Evolutionary conservation across 2,888 invertebrate genomes (phyloP).

Genomic region (Lepeophtheirus nordmannii): DNA sequence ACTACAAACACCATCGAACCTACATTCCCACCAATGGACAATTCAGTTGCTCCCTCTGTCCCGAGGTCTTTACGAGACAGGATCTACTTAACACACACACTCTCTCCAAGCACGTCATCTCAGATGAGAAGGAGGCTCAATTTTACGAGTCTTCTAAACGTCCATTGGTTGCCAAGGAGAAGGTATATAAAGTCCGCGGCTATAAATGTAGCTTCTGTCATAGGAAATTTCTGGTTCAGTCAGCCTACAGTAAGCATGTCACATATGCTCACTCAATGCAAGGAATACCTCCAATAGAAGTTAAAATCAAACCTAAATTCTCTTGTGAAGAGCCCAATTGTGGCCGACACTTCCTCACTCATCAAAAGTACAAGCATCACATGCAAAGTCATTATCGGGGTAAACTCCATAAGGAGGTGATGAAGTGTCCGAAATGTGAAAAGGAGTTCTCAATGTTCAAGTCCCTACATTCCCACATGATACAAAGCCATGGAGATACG

Average conservation of each 20-base stretch:
- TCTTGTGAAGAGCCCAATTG: constrained; percentile 4
- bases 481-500: constrained; percentile 14
- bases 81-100: constrained; percentile 11
- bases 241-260: constrained; percentile 9
- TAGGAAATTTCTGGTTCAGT: constrained; percentile 7
- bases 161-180: background rate
- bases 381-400: constrained; percentile 2
- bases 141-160: background rate
- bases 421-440: constrained; percentile 8
- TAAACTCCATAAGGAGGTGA: background rate
- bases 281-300: constrained; percentile 9
- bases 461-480: constrained; percentile 14
- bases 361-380: constrained; percentile 3
- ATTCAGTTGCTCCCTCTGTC: constrained; percentile 3
- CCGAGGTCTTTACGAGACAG: constrained; percentile 9
- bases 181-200: background rate
- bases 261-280: constrained; percentile 8
- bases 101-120: background rate
- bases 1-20: constrained; percentile 12
- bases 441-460: constrained; percentile 6
- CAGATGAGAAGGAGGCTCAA: background rate
- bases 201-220: constrained; percentile 8
- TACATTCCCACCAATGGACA: constrained; percentile 17
- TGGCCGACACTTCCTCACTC: constrained; percentile 9
- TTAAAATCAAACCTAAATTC: constrained; percentile 3